These are phyloP conservation scores for Mastigias papua DNA, from an alignment of 30 jellyfish, hydroid and myxozoan species.

Conservation along the genomic window DNA sequence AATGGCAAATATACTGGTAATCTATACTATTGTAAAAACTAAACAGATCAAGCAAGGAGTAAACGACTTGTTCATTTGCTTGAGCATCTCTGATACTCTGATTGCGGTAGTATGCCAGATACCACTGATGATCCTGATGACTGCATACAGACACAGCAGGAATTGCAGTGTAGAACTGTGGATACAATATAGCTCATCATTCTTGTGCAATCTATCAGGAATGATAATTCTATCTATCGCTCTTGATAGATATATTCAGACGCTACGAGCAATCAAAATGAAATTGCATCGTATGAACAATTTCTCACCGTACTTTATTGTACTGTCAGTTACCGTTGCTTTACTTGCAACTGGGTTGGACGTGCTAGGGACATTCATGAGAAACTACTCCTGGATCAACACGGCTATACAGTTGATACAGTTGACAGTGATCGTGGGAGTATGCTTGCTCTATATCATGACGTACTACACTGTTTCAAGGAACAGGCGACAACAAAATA, in stretches of 20 bases:
- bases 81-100: slow-evolving; percentile 46
- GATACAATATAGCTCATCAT: slow-evolving; percentile 63
- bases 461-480: slow-evolving; percentile 50
- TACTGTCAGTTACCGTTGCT: slow-evolving; percentile 30
- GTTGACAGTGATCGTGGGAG: slow-evolving; percentile 18
- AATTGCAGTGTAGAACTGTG: slow-evolving; percentile 44
- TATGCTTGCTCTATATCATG: slow-evolving; percentile 42
- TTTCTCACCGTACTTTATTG: background rate
- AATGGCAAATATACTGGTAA: slow-evolving; percentile 26
- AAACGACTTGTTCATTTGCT: slow-evolving; percentile 45
- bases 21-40: slow-evolving; percentile 32
- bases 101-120: slow-evolving; percentile 36
- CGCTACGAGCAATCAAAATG: slow-evolving; percentile 42
- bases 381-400: slow-evolving; percentile 53
- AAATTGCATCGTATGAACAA: slow-evolving; percentile 18
- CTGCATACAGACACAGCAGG: slow-evolving; percentile 10
- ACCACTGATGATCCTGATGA: slow-evolving; percentile 6
- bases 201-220: slow-evolving; percentile 59
- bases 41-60: slow-evolving; percentile 47
- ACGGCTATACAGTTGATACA: slow-evolving; percentile 61
- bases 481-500: slow-evolving; percentile 16
- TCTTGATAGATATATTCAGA: slow-evolving; percentile 51
- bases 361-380: slow-evolving; percentile 59
- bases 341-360: slow-evolving; percentile 11
- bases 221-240: slow-evolving; percentile 62